Evolutionary conservation across 2,797 vertebrate genomes (phyloP).

Genomic region (Crocodylus rhombifer): DNA sequence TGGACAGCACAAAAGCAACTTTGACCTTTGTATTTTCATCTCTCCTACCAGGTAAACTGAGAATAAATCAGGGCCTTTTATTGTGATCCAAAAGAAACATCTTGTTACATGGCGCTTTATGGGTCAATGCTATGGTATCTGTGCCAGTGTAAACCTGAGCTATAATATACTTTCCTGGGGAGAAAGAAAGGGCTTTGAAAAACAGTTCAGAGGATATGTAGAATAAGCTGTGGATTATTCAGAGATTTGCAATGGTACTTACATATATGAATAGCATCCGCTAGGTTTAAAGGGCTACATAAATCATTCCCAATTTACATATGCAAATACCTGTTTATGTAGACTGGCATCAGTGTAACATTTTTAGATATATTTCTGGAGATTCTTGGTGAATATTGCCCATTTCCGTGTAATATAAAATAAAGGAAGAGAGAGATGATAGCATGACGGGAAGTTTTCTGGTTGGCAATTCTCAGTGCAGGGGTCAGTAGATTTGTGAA

Average conservation of each 20-base stretch:
- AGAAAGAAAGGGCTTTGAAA: conserved; percentile 21
- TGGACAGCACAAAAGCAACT: conserved; percentile 35
- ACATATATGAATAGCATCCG: background rate
- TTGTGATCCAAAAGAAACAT: conserved; percentile 31
- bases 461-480: background rate
- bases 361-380: background rate
- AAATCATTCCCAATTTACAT: background rate
- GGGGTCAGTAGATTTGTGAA: background rate
- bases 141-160: conserved; percentile 25
- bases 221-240: conserved; percentile 18
- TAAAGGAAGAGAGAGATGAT: background rate
- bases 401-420: background rate
- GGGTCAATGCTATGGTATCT: conserved; percentile 41
- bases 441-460: background rate
- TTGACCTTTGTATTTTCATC: conserved; percentile 30
- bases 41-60: conserved; percentile 31
- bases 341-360: background rate
- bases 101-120: background rate
- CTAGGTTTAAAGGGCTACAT: background rate
- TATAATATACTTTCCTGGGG: conserved; percentile 8
- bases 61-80: conserved; percentile 57
- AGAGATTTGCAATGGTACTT: conserved; percentile 13
- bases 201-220: conserved; percentile 14
- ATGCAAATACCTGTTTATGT: background rate
- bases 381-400: background rate